A percentile compares a stretch with the other conserved stretches of the same genome.
Evolutionary conservation across 2,113 vertebrate genomes (phyloP).

Genomic region (Accipiter virgatus): DNA sequence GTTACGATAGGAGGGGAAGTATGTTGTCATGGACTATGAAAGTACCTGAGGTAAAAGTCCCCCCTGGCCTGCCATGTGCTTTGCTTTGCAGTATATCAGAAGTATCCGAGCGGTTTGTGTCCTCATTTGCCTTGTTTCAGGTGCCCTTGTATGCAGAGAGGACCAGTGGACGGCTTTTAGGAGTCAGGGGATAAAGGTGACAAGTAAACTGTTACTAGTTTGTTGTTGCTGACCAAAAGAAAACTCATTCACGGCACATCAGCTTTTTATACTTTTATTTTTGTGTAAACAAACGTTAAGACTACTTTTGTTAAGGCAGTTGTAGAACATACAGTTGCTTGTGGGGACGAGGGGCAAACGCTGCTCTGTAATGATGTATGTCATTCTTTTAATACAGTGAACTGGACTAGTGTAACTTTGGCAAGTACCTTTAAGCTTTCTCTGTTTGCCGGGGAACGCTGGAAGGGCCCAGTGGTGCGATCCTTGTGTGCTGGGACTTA

Average conservation of each 20-base stretch:
- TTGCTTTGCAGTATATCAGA: not conserved
- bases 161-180: not conserved
- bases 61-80: not conserved
- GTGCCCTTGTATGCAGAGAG: not conserved
- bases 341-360: not conserved
- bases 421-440: not conserved
- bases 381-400: not conserved
- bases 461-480: not conserved
- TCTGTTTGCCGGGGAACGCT: not conserved
- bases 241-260: not conserved
- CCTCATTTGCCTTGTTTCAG: not conserved
- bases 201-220: not conserved
- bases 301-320: slow-evolving; percentile 52
- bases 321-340: slow-evolving; percentile 41
- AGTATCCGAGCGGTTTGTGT: fast-evolving
- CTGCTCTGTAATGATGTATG: not conserved
- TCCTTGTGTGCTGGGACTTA: not conserved
- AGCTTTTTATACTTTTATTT: slow-evolving; percentile 43
- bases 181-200: not conserved
- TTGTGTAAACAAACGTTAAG: slow-evolving; percentile 43
- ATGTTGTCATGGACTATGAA: fast-evolving
- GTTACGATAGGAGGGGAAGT: not conserved
- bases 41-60: not conserved
- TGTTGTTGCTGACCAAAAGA: not conserved
- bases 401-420: not conserved